Evolutionary conservation across 2,797 vertebrate species (phyloP).

Genomic region (Rousettus madagascariensis): DNA sequence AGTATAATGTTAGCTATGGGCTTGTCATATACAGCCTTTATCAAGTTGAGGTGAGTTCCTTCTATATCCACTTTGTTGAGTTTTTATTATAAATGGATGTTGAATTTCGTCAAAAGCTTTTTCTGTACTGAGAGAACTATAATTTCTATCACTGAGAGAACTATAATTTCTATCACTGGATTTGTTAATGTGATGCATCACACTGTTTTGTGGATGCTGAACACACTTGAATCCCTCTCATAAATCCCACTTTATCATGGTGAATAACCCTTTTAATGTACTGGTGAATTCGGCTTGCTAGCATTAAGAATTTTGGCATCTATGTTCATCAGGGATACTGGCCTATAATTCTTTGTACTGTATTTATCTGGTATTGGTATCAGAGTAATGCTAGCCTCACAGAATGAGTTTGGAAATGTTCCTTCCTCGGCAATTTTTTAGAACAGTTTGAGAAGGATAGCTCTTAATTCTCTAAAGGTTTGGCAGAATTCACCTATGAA

Average conservation of each 20-base stretch:
- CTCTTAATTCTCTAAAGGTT: not conserved
- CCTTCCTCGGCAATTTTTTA: not conserved
- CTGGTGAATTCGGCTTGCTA: not conserved
- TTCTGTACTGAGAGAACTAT: not conserved
- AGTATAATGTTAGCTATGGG: not conserved
- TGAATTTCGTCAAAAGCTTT: not conserved
- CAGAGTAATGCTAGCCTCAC: not conserved
- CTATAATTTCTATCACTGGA: not conserved
- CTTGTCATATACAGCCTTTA: not conserved
- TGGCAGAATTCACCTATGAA: not conserved
- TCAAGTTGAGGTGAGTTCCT: not conserved
- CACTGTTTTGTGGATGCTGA: not conserved
- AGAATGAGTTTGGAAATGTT: not conserved
- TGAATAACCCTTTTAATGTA: not conserved
- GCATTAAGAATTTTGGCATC: not conserved
- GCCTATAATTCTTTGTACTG: not conserved
- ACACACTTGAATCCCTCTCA: not conserved
- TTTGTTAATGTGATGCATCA: not conserved
- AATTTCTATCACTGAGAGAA: not conserved
- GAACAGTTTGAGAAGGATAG: not conserved
- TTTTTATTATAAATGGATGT: not conserved
- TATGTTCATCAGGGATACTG: not conserved
- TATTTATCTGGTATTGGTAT: not conserved
- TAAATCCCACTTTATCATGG: not conserved
- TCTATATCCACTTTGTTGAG: not conserved